Evolutionary conservation across 1,140 invertebrate genomes (phyloP).

Genomic region (Drosophila miranda): DNA sequence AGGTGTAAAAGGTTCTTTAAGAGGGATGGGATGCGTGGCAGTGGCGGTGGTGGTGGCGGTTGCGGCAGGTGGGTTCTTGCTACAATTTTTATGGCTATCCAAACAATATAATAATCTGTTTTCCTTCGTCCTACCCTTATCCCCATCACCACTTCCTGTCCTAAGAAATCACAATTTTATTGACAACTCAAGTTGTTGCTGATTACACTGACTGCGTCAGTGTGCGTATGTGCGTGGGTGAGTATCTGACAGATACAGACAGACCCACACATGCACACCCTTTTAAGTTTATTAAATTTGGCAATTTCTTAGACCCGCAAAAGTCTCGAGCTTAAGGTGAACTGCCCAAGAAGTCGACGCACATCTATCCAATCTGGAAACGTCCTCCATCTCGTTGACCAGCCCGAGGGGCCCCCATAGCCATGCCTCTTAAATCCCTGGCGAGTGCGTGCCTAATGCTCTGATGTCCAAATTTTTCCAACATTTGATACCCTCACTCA

Average conservation of each 20-base stretch:
- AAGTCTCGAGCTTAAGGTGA: conserved; percentile 43
- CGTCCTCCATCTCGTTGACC: conserved; percentile 26
- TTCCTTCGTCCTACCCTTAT: conserved; percentile 19
- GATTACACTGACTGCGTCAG: conserved; percentile 59
- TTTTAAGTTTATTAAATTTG: conserved; percentile 82
- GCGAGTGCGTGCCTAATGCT: conserved; percentile 69
- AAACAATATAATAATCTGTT: conserved; percentile 72
- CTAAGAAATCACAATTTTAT: conserved; percentile 81
- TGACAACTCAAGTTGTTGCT: conserved; percentile 80
- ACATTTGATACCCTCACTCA: conserved; percentile 14
- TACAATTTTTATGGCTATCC: conserved; percentile 57
- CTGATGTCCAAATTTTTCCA: conserved; percentile 57
- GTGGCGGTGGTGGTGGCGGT: not conserved
- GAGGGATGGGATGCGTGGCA: not conserved
- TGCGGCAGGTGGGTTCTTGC: conserved; percentile 2
- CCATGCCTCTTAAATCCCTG: conserved; percentile 56
- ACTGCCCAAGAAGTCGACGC: conserved; percentile 35
- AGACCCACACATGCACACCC: conserved; percentile 52
- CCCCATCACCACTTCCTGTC: conserved; percentile 32
- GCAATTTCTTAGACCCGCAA: conserved; percentile 71
- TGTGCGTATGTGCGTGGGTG: conserved; percentile 27
- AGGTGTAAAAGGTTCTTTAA: conserved; percentile 71
- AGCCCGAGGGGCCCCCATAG: conserved; percentile 13
- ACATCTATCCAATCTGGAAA: not conserved
- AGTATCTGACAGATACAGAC: conserved; percentile 53